Evolutionary conservation across 2,888 invertebrate species (phyloP).

Genomic region (Kryphioiulus occultus): DNA sequence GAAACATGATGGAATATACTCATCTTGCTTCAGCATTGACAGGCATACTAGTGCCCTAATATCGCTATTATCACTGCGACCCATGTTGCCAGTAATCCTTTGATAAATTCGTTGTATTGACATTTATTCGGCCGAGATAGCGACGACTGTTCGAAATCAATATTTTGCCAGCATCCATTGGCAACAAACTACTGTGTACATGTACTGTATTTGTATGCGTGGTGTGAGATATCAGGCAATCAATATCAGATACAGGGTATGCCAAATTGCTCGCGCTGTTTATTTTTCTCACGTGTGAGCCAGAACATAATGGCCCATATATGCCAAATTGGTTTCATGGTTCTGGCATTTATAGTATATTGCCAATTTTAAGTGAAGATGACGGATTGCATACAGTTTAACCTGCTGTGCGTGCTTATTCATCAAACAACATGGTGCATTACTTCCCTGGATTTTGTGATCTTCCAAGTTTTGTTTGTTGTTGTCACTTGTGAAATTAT

Average conservation of each 20-base stretch:
- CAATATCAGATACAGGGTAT: background rate
- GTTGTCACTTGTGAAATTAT: too few species aligned
- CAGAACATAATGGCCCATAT: background rate
- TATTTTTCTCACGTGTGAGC: slow-evolving; percentile 12
- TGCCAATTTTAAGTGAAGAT: background rate
- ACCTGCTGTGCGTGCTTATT: background rate
- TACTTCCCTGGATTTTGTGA: too few species aligned
- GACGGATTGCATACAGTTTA: background rate
- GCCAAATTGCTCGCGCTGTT: background rate
- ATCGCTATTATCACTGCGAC: background rate
- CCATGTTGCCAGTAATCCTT: background rate
- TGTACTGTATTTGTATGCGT: background rate
- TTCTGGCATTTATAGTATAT: background rate
- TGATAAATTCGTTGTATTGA: slow-evolving; percentile 13
- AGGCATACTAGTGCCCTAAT: background rate
- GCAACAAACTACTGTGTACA: background rate
- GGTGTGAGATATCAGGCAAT: background rate
- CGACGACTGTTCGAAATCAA: slow-evolving; percentile 6
- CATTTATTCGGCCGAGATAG: slow-evolving; percentile 1
- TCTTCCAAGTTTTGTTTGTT: too few species aligned
- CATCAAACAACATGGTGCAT: background rate
- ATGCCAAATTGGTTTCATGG: background rate
- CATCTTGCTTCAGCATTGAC: background rate
- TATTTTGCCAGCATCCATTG: slow-evolving; percentile 7
- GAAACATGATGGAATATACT: background rate